phyloP scores from a whole-genome alignment of 2,888 invertebrate genomes.

The Vanessa cardui region DNA sequence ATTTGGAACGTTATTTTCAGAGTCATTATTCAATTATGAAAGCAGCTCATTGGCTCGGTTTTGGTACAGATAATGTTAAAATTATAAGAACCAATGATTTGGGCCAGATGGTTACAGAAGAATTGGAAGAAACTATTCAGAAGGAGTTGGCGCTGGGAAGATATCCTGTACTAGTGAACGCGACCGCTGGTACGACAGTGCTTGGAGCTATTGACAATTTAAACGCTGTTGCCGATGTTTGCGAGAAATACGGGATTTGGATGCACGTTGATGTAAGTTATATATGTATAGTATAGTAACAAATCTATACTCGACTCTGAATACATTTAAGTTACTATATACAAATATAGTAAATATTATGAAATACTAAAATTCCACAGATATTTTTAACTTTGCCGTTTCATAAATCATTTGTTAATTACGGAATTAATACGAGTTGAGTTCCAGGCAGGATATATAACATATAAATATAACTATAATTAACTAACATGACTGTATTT shows the following conservation, averaged over 20 bases:
- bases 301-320: not conserved
- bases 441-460: too few species aligned
- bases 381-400: too few species aligned
- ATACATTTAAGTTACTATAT: not conserved
- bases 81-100: constrained; percentile 85
- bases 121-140: constrained; percentile 83
- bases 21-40: constrained; percentile 93
- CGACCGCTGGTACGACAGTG: constrained; percentile 91
- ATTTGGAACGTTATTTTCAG: constrained; percentile 53
- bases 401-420: too few species aligned
- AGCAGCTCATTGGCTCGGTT: constrained; percentile 91
- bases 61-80: constrained; percentile 89
- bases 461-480: too few species aligned
- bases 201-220: constrained; percentile 92
- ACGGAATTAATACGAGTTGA: too few species aligned
- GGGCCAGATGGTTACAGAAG: constrained; percentile 86
- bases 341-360: too few species aligned
- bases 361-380: too few species aligned
- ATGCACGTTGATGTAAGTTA: constrained; percentile 90
- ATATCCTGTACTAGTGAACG: constrained; percentile 87
- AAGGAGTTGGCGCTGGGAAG: constrained; percentile 71
- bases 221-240: constrained; percentile 85
- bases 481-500: too few species aligned
- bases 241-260: constrained; percentile 87
- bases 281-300: too few species aligned